Conservation (phyloP, 2,888 invertebrate species). For the Drosophila helvetica region DNA sequence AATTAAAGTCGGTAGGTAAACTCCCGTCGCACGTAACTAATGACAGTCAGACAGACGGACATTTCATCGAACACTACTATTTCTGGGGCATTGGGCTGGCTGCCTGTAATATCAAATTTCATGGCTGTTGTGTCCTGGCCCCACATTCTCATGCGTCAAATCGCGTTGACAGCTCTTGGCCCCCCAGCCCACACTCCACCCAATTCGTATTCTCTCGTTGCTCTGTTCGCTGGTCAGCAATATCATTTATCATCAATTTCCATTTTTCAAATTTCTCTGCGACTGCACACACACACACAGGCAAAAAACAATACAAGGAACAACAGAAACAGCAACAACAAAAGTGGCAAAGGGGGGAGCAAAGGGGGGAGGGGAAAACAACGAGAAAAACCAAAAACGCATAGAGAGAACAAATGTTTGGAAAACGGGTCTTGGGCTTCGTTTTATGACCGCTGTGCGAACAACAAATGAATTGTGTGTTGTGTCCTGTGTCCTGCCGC, state of each 20-base stretch:
- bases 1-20: constrained; percentile 17
- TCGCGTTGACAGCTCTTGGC: constrained; percentile 70
- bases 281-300: constrained; percentile 51
- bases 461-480: constrained; percentile 72
- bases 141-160: constrained; percentile 69
- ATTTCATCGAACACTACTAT: constrained; percentile 36
- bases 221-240: constrained; percentile 64
- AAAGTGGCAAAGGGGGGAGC: background rate
- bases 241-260: constrained; percentile 81
- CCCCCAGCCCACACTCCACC: constrained; percentile 30
- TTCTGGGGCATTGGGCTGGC: constrained; percentile 28
- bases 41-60: constrained; percentile 6
- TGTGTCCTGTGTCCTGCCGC: constrained; percentile 53
- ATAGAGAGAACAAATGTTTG: constrained; percentile 49
- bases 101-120: constrained; percentile 40
- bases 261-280: constrained; percentile 78
- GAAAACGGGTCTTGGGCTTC: constrained; percentile 44
- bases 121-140: constrained; percentile 50
- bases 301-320: constrained; percentile 12
- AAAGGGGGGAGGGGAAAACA: background rate
- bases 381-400: constrained; percentile 34
- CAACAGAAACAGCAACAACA: constrained; percentile 22
- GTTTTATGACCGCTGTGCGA: constrained; percentile 59
- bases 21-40: background rate
- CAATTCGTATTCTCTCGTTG: constrained; percentile 15